Percentiles rank a stretch among this genome's conserved stretches.
These are phyloP conservation scores for Celastrina argiolus DNA, from an alignment of 2,888 invertebrate species.

Conservation along the genomic window DNA sequence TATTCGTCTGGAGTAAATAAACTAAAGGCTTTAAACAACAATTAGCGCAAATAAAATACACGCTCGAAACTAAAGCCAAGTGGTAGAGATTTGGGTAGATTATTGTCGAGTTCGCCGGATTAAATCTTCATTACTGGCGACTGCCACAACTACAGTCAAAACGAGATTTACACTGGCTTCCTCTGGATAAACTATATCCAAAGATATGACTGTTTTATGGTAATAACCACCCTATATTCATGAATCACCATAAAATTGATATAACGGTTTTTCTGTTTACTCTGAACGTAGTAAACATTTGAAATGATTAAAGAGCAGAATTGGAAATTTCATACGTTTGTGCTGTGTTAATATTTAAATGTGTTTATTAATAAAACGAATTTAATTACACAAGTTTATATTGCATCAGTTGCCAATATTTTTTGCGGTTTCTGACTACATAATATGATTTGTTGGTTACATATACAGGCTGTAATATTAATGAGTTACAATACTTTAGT, in stretches of 20 bases:
- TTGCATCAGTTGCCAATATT: too few species aligned
- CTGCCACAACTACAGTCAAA: slow-evolving; percentile 52
- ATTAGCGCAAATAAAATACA: not conserved
- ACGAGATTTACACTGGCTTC: slow-evolving; percentile 54
- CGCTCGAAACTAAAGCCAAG: slow-evolving; percentile 37
- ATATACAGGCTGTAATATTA: too few species aligned
- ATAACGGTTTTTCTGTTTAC: slow-evolving; percentile 9
- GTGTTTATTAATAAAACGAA: not conserved
- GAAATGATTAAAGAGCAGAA: not conserved
- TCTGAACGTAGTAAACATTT: not conserved
- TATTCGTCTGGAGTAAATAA: too few species aligned
- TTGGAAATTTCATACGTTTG: not conserved
- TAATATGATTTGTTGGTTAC: too few species aligned
- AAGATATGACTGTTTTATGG: slow-evolving; percentile 56
- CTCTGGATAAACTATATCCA: slow-evolving; percentile 46
- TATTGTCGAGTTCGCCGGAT: slow-evolving; percentile 59
- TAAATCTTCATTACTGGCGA: slow-evolving; percentile 67
- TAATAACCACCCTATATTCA: slow-evolving; percentile 37
- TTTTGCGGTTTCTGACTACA: too few species aligned
- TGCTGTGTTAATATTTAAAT: not conserved
- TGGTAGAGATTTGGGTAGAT: slow-evolving; percentile 46
- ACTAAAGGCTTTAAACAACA: not conserved
- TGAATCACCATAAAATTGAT: slow-evolving; percentile 10
- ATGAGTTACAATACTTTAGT: too few species aligned
- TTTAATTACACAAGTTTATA: not conserved